These are phyloP conservation scores for Lutjanus argentimaculatus DNA, from an alignment of 2,797 vertebrate genomes.

Conservation along the genomic window DNA sequence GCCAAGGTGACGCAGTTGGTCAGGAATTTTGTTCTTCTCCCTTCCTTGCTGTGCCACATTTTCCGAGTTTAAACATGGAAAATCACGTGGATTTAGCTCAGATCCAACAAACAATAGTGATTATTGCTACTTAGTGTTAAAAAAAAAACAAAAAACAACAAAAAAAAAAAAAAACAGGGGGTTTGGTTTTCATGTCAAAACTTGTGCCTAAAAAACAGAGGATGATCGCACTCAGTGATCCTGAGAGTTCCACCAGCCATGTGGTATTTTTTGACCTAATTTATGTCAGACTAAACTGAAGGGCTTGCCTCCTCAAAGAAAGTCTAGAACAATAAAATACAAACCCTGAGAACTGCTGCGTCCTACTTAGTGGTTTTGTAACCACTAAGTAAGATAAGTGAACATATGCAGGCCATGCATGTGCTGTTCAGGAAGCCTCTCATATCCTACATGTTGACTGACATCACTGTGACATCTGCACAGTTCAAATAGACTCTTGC, in stretches of 20 bases:
- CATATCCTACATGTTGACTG: slow-evolving; percentile 3
- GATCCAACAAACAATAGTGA: background rate
- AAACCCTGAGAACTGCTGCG: slow-evolving; percentile 14
- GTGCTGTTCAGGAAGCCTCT: slow-evolving; percentile 14
- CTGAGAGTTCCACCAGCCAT: slow-evolving; percentile 15
- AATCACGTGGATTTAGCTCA: slow-evolving; percentile 12
- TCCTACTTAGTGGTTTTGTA: slow-evolving; percentile 2
- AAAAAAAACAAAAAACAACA: no score
- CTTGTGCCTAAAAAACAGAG: slow-evolving; percentile 8
- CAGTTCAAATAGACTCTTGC: slow-evolving; percentile 24
- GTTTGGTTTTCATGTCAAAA: slow-evolving; percentile 14
- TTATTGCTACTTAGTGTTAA: background rate
- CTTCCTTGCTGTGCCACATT: slow-evolving; percentile 7
- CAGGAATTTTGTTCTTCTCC: background rate
- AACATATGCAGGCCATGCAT: slow-evolving; percentile 41
- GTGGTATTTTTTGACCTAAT: slow-evolving; percentile 46
- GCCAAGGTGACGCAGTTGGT: background rate
- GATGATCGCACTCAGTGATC: background rate
- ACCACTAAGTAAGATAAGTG: slow-evolving; percentile 4
- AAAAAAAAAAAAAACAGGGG: background rate
- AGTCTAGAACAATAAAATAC: slow-evolving; percentile 31
- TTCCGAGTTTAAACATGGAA: slow-evolving; percentile 6
- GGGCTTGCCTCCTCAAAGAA: slow-evolving; percentile 10
- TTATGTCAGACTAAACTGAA: slow-evolving; percentile 32
- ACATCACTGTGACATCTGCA: slow-evolving; percentile 47